A percentile compares a stretch with the other conserved stretches of the same genome.
phyloP scores from a whole-genome alignment of 2,797 vertebrate species.

The Steatocranus sp. region DNA sequence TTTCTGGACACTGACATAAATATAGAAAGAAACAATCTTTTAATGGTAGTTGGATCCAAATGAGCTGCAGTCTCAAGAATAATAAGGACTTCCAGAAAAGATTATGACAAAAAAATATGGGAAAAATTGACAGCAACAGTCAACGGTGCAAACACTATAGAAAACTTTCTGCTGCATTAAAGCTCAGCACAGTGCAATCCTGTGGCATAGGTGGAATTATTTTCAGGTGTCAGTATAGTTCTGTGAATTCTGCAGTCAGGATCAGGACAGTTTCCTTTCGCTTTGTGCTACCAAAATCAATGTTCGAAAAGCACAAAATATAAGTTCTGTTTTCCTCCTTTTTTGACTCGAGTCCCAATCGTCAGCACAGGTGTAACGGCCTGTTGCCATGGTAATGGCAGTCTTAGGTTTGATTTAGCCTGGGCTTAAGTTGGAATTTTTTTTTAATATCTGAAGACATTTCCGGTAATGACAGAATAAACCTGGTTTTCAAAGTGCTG shows the following conservation, averaged over 20 bases:
- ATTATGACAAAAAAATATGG: not conserved
- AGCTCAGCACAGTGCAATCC: not conserved
- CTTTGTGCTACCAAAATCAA: not conserved
- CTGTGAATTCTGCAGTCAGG: not conserved
- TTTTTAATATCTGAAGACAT: not conserved
- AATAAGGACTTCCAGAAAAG: not conserved
- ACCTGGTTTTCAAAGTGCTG: not conserved
- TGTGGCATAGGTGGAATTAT: not conserved
- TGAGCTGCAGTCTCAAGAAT: not conserved
- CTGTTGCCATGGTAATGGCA: not conserved
- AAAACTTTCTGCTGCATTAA: not conserved
- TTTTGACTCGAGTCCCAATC: not conserved
- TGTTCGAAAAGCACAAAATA: not conserved
- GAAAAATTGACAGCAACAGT: not conserved
- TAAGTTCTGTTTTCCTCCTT: not conserved
- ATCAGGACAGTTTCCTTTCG: not conserved
- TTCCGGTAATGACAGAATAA: not conserved
- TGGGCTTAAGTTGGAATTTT: not conserved
- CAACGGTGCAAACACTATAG: not conserved
- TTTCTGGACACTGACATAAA: not conserved
- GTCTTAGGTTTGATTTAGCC: not conserved
- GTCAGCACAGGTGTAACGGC: not conserved
- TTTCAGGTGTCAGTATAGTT: not conserved
- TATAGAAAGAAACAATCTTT: not conserved
- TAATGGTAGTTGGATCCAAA: not conserved